These are phyloP conservation scores for Microcebus jonahi DNA, from an alignment of 2,113 vertebrate species.

Conservation along the genomic window DNA sequence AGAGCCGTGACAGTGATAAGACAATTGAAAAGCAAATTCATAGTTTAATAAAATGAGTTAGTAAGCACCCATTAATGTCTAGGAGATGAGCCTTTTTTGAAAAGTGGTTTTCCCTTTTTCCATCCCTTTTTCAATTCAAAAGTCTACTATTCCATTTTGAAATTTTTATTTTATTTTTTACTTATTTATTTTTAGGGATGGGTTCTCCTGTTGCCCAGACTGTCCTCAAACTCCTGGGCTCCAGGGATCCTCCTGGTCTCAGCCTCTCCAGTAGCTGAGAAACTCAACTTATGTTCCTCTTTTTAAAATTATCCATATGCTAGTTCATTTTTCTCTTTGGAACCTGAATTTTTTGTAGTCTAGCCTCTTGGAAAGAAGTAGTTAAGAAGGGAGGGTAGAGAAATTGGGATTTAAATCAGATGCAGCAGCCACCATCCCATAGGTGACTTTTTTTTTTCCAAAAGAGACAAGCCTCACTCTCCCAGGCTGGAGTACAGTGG, in stretches of 20 bases:
- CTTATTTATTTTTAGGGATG: background rate
- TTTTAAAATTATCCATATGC: background rate
- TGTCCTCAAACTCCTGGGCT: background rate
- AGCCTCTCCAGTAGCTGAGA: background rate
- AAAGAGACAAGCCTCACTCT: too few relatives aligned
- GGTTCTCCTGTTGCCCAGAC: background rate
- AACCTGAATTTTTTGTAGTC: background rate
- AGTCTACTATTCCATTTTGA: background rate
- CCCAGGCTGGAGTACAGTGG: too few relatives aligned
- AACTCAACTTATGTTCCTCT: background rate
- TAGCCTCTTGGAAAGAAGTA: background rate
- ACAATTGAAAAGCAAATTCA: slow-evolving; percentile 9
- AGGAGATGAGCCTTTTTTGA: background rate
- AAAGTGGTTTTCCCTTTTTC: background rate
- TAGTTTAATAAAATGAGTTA: slow-evolving; percentile 57
- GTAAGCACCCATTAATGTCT: background rate
- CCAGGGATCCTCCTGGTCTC: background rate
- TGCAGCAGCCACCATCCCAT: background rate
- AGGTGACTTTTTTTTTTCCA: background rate
- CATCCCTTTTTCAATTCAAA: background rate
- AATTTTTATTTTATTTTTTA: background rate
- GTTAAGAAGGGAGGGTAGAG: background rate
- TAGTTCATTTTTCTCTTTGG: slow-evolving; percentile 8
- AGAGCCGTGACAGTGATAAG: background rate
- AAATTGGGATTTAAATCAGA: background rate